These are phyloP conservation scores for Potamilus streckersoni DNA, from an alignment of 1,140 invertebrate species.

Conservation along the genomic window DNA sequence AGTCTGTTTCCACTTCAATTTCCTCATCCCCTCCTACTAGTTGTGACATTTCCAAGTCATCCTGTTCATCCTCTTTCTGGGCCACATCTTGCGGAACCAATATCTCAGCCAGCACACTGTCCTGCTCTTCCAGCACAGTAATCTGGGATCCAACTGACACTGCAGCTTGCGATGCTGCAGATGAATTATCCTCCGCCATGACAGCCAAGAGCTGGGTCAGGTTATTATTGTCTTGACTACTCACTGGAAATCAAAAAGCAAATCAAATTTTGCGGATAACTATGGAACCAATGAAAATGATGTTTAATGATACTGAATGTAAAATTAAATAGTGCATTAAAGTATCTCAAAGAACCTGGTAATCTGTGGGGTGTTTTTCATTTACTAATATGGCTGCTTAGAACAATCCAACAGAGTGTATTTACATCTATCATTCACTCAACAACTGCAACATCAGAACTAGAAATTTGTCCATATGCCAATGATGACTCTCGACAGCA, in stretches of 20 bases:
- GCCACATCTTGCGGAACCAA: constrained; percentile 27
- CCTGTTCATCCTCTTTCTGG: constrained; percentile 44
- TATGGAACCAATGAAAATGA: not conserved
- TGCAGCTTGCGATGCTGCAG: constrained; percentile 41
- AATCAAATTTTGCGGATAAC: not conserved
- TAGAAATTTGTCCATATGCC: no score
- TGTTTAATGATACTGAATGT: no score
- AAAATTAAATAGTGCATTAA: no score
- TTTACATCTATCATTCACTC: no score
- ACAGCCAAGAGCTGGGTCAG: constrained; percentile 70
- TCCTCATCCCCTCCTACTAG: constrained; percentile 38
- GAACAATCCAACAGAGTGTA: no score
- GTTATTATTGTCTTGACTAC: constrained; percentile 30
- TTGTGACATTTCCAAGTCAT: constrained; percentile 62
- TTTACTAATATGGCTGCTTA: no score
- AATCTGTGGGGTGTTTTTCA: no score
- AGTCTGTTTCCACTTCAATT: constrained; percentile 3
- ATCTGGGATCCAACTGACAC: constrained; percentile 34
- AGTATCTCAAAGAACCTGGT: no score
- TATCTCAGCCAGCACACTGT: constrained; percentile 55
- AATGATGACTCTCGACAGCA: no score
- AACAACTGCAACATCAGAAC: no score
- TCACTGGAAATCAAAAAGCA: constrained; percentile 9
- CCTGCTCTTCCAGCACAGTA: constrained; percentile 50
- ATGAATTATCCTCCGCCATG: constrained; percentile 65